These are phyloP conservation scores for Peromyscus melanophrys DNA, from an alignment of 2,797 vertebrate genomes.

Conservation along the genomic window DNA sequence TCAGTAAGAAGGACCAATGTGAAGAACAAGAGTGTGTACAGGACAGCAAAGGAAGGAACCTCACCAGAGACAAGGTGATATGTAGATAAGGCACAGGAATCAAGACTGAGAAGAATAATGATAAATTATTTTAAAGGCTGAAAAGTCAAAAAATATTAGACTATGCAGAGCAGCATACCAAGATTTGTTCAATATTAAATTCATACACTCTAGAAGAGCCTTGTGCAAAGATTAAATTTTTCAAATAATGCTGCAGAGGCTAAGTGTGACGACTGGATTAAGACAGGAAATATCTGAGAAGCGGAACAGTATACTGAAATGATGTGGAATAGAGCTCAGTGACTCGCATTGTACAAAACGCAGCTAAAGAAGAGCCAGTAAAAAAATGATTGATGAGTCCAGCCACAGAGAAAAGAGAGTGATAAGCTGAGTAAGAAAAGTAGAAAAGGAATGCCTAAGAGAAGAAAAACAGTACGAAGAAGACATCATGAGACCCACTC, in stretches of 20 bases:
- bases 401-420: background rate
- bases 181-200: background rate
- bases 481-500: background rate
- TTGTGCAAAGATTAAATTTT: slow-evolving; percentile 27
- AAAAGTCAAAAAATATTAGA: slow-evolving; percentile 18
- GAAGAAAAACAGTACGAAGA: background rate
- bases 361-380: background rate
- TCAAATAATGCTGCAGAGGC: background rate
- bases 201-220: background rate
- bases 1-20: background rate
- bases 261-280: background rate
- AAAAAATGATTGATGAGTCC: background rate
- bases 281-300: background rate
- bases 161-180: background rate
- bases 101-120: background rate
- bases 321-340: background rate
- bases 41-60: background rate
- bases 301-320: background rate
- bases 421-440: background rate
- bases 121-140: background rate
- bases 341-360: background rate
- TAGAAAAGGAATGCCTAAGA: background rate
- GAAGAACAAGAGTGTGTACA: background rate
- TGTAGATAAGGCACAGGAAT: background rate
- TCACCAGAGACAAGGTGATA: background rate